Base-by-base conservation (phyloP, 2,797 vertebrate species). In the Eutrigla gurnardus region DNA sequence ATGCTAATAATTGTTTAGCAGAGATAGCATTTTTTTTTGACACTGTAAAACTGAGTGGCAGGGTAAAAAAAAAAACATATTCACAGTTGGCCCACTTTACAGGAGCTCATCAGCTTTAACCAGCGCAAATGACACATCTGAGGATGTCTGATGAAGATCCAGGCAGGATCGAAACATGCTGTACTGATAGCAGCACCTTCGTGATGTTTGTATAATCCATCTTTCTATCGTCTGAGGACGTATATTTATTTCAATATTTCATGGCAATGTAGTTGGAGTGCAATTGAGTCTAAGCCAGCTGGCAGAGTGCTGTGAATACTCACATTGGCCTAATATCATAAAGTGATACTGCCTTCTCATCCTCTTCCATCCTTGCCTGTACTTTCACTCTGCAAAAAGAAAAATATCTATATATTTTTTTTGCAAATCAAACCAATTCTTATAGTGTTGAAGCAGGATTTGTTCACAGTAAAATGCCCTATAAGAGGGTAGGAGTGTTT, bases 261-360 rank as follows among this genome's bases (percentile, higher is more conserved):
- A 43, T 42, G 7, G 18, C 18, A 40, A 9, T 50, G 57, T 65
- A 32, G 18, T 57, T 17, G 49, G 63, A 75, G 32, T 5, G 55
- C 35, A 46, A 17, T 25, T 14, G 32, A 37, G 43, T 46, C 14
- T 2, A 37, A 10, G 17, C 49, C 18, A 2, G 9, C 49, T 69
- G 45, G 25, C 49, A 83, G 40, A 17, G 68, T 58, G 64, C 61
- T 66, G 42, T 47, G 25, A 79, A 55, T 52, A 46, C 65, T 77
- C 71, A 45, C 7, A 57, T 74, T 66, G 36, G 57, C 62, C 68
- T 32, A 37, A 12, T 52, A 5, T 57, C 43, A 64, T 78, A 43
- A 46, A 61, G 37, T 15, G 32, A 72, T n/a, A 6, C 25, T 42
- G 66, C 5, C 53, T 43, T 18, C 9, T 53, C 61, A 45, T 39